phyloP scores from a whole-genome alignment of 2,888 invertebrate species.

The Laothoe populi region DNA sequence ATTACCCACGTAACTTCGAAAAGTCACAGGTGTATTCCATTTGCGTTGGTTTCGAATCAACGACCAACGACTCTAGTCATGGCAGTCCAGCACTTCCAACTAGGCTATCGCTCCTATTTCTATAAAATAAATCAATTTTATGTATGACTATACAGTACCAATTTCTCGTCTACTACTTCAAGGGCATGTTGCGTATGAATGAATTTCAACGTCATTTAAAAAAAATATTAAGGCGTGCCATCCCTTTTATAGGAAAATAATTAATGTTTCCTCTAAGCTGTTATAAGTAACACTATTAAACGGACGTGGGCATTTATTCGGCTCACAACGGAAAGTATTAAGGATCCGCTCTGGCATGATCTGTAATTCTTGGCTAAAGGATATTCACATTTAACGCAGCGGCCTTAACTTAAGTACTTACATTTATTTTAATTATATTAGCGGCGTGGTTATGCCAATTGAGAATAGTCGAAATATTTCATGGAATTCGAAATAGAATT shows the following conservation, averaged over 20 bases:
- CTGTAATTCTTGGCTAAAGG: neutral
- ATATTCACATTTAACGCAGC: no score
- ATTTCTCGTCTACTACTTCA: neutral
- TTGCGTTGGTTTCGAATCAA: no score
- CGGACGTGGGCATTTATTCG: neutral
- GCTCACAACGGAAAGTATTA: neutral
- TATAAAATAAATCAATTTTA: neutral
- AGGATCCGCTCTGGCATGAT: neutral
- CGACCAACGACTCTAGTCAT: no score
- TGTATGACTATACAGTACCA: neutral
- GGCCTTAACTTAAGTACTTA: neutral
- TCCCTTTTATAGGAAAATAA: neutral
- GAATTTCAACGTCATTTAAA: neutral
- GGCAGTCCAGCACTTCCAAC: no score
- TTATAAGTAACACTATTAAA: neutral
- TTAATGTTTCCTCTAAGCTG: neutral
- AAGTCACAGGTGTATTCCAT: no score
- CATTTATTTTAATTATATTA: no score
- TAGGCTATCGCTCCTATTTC: no score
- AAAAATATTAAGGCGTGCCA: constrained; percentile 4
- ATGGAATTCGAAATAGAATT: no score
- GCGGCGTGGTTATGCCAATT: no score
- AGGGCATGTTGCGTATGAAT: neutral
- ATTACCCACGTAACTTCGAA: no score
- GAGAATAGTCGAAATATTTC: no score